These are phyloP conservation scores for Ceyx cyanopectus DNA, from an alignment of 2,113 vertebrate species.

Conservation along the genomic window DNA sequence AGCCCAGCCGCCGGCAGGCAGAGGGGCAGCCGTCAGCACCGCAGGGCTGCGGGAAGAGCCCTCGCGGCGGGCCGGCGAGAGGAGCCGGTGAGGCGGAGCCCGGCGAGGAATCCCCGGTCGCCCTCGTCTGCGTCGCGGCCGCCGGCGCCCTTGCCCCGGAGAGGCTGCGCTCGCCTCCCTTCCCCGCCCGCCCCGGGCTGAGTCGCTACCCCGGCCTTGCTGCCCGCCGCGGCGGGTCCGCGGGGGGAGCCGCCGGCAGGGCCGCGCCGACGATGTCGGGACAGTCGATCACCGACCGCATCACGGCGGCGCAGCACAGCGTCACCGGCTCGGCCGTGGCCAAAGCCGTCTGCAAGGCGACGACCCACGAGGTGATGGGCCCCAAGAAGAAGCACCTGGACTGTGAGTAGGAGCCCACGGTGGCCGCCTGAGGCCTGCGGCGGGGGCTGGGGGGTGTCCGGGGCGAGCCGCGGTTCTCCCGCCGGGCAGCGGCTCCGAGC, in stretches of 20 bases:
- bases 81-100: neutral
- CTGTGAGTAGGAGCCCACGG: constrained; percentile 79
- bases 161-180: neutral
- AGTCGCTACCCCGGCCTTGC: neutral
- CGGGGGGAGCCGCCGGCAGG: neutral
- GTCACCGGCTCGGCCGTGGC: constrained; percentile 94
- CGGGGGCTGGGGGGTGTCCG: neutral
- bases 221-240: neutral
- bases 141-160: neutral
- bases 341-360: constrained; percentile 95
- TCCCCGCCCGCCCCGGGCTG: neutral
- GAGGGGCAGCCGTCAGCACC: neutral
- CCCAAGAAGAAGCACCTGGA: constrained; percentile 97
- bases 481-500: neutral
- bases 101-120: neutral
- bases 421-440: neutral
- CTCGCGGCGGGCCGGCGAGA: neutral
- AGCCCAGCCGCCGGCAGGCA: neutral
- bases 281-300: constrained; percentile 93
- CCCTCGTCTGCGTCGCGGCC: neutral
- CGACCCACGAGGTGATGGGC: constrained; percentile 96
- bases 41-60: neutral
- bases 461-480: neutral
- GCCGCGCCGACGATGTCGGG: constrained; percentile 73
- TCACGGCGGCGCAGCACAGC: constrained; percentile 95